Base-by-base conservation (phyloP, 2,888 invertebrate species). In the Platycheirus albimanus region DNA sequence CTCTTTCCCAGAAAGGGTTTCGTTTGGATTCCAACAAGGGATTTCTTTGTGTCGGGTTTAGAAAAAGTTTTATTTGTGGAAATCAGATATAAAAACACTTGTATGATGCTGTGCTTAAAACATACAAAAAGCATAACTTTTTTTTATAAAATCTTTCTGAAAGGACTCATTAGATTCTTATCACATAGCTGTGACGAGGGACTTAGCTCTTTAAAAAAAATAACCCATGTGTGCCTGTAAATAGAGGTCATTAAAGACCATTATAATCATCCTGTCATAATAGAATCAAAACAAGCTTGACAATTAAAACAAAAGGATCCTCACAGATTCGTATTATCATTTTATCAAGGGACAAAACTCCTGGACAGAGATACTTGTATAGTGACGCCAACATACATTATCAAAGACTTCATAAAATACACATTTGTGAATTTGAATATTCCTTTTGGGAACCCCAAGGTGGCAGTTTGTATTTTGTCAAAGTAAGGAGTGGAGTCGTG, bases 281-380 rank as follows among this genome's bases (percentile, higher is more conserved):
- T 8, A 6, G 30, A 20, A 54, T 54, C 54, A 20, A n/a, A 54
- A n/a, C 17, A 54, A 54, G 19, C 54, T 20, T 20, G n/a, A 2
- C 54, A 54, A 54, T 54, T 54, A 54, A 54, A 54, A 54, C n/a
- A 54, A 36, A 36, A 33, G 54, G 36, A 33, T 6, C 33, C 36
- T 36, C 20, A 36, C 36, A 36, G 28, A 36, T 36, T 54, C n/a
- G n/a, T 36, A 2, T 54, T 54, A 36, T 54, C 36, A 36, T 13
- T 11, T 30, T 17, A 20, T 54, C 36, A 36, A 20, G 17, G 33
- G 11, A 33, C 7, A 8, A 17, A 54, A n/a, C 19, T 19, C 51
- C 36, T 36, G 54, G 36, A 13, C 11, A 33, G 19, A 33, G 33
- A 36, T 36, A 54, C 10, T 8, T n/a, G n/a, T n/a, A n/a, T n/a